phyloP scores from a whole-genome alignment of 2,888 invertebrate species.

The Hemithea aestivaria region DNA sequence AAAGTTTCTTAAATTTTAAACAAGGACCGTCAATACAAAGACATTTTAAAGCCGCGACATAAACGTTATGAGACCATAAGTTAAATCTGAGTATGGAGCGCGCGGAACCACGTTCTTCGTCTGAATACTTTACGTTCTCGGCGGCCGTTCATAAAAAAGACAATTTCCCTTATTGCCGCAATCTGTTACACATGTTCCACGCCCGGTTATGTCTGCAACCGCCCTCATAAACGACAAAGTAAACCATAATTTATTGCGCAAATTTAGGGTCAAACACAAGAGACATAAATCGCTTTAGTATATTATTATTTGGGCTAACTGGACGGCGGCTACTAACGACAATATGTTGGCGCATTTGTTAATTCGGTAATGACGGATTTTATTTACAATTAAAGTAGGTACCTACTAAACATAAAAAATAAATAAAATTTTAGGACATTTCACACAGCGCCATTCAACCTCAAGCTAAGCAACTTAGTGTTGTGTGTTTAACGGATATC shows the following conservation, averaged over 20 bases:
- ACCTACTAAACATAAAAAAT: too few species aligned
- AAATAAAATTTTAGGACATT: too few species aligned
- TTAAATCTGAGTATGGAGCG: slow-evolving; percentile 40
- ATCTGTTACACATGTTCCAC: slow-evolving; percentile 75
- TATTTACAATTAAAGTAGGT: slow-evolving; percentile 18
- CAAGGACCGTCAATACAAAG: too few species aligned
- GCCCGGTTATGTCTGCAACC: slow-evolving; percentile 67
- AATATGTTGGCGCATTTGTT: slow-evolving; percentile 31
- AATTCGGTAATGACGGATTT: slow-evolving; percentile 21
- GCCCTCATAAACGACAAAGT: slow-evolving; percentile 78
- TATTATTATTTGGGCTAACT: slow-evolving; percentile 56
- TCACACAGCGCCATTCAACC: too few species aligned
- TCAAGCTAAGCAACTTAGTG: too few species aligned
- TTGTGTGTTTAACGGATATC: too few species aligned
- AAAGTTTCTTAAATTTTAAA: too few species aligned
- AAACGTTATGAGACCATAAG: slow-evolving; percentile 27
- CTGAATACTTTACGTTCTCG: slow-evolving; percentile 68
- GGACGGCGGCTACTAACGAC: slow-evolving; percentile 37
- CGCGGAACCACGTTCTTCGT: slow-evolving; percentile 39
- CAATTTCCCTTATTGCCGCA: slow-evolving; percentile 78
- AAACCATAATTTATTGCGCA: slow-evolving; percentile 75
- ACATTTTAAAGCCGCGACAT: slow-evolving; percentile 8
- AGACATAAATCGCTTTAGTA: slow-evolving; percentile 66
- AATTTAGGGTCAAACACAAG: slow-evolving; percentile 74
- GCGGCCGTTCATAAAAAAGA: slow-evolving; percentile 76